Evolutionary conservation across 2,888 invertebrate species (phyloP), one percentile per base, ranked within the genome.

Genomic region (Cephus rjabovi): DNA sequence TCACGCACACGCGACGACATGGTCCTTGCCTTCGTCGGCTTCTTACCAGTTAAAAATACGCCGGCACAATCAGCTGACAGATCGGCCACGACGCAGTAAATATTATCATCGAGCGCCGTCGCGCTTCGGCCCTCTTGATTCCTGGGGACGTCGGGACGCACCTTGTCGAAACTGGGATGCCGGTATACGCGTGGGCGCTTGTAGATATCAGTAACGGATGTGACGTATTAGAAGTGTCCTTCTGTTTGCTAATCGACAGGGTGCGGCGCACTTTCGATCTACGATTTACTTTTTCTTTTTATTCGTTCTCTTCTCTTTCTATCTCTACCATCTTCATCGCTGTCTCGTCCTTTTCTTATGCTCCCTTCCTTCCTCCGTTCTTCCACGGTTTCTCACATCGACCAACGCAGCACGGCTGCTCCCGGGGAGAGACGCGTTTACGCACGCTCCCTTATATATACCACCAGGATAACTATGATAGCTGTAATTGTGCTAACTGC

Each of bases 401-500:
- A 9, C 23, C 23, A 56, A 6, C 40, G 2, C 37, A 56, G 23
- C 23, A 23, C 40, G 40, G 23, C 23, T 56, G 15, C 40, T 56
- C 40, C 40, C 23, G 9, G 15, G 1, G 40, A 56, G 71, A 33
- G 71, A 33, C 31, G 71, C 31, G 31, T 71, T 15, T 71, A 71
- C 12, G 12, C 71, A 71, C 12, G 71, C 71, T 71, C 71, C 31
- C 71, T 71, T 33, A 33, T 31, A 71, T 15, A 71, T 15, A 87
- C 89, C 89, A 90, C 85, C 83, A 79, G 81, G 40, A 56, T 56
- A 56, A 56, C 89, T 87, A 89, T 86, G 90, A 90, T 90, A 87
- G 88, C 86, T 84, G 90, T 88, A 89, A 90, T 90, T 89, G 87
- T 83, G 82, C 86, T 89, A 89, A 90, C 87, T 88, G 87, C 89